A percentile compares a stretch with the other conserved stretches of the same genome.
These are phyloP conservation scores for Papilio protenor DNA, from an alignment of 2,888 invertebrate genomes.

Conservation along the genomic window DNA sequence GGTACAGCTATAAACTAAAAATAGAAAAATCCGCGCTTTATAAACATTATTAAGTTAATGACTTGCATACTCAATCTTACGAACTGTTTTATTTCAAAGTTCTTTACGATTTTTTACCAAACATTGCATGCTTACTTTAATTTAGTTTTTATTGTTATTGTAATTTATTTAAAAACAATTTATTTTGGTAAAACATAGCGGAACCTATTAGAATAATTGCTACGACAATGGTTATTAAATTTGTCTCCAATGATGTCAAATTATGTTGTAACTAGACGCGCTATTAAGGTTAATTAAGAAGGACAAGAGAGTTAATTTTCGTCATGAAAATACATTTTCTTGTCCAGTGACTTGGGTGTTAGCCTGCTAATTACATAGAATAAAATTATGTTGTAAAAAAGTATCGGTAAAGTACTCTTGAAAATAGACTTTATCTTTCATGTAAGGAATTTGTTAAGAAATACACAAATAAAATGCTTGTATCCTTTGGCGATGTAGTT, in stretches of 20 bases:
- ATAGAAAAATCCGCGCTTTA: too few relatives aligned
- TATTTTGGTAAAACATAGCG: neutral
- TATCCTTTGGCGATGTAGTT: too few relatives aligned
- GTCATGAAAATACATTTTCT: slow-evolving; percentile 9
- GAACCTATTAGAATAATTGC: slow-evolving; percentile 27
- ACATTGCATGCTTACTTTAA: neutral
- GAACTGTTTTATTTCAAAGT: too few relatives aligned
- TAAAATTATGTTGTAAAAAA: neutral
- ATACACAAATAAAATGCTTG: too few relatives aligned
- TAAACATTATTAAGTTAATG: too few relatives aligned
- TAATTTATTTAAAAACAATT: neutral
- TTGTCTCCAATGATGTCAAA: slow-evolving; percentile 28
- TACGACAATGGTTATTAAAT: slow-evolving; percentile 29
- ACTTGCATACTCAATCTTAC: too few relatives aligned
- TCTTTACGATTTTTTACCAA: neutral
- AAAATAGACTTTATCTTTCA: too few relatives aligned
- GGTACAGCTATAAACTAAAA: too few relatives aligned
- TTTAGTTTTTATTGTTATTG: neutral
- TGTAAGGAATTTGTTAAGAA: too few relatives aligned
- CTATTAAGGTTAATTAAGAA: slow-evolving; percentile 32
- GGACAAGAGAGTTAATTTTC: slow-evolving; percentile 29
- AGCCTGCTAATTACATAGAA: neutral
- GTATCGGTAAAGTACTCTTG: neutral
- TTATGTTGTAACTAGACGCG: slow-evolving; percentile 24
- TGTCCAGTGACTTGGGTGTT: slow-evolving; percentile 8